Base-by-base conservation (phyloP, 64 coral and sea anemone genomes). In the Exaiptasia diaphana region DNA sequence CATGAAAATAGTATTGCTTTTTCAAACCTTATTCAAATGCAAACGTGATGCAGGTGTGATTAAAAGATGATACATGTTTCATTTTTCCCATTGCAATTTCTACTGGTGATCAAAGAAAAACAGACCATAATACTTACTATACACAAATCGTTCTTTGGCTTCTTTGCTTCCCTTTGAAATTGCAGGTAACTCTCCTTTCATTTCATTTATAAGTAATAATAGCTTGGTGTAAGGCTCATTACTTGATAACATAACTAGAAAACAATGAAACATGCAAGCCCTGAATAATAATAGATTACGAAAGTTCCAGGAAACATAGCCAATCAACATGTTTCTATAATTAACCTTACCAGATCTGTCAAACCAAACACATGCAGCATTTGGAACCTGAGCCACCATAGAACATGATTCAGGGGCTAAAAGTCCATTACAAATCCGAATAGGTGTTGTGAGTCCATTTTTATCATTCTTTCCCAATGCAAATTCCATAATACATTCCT, bases 321-420 rank as follows among this genome's bases (percentile, higher is more conserved):
- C 20, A 43, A 15, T 3, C 21, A 40, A 41, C 37, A 40, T 5
- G 4, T 71, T 37, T 20, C 29, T 38, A 71, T 28, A 12, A 37
- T 37, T 38, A 71, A 53, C 64, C 53, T 67, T 85, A 79, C 80
- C 80, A 72, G 81, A 67, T 73, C 68, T 88, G 33, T 93, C 95
- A 93, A 92, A 99, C 95, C 95, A 99, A 39, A 99, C 82, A 36
- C 95, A 99, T 30, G 80, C 67, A 20, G n/a, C 68, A 69, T 93
- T 89, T 22, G 95, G 95, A 41, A 81, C 64, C 34, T 88, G 57
- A 33, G 95, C 95, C 12, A 85, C 95, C 95, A 99, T 99, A 0
- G 95, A 99, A 17, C 12, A 35, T 9, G 85, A 59, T 18, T 79
- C 63, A 83, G 44, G 45, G 1, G 32, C 12, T 35, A 65, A 8